Evolutionary conservation across 1,140 invertebrate genomes (phyloP).

Genomic region (Nasonia vitripennis): DNA sequence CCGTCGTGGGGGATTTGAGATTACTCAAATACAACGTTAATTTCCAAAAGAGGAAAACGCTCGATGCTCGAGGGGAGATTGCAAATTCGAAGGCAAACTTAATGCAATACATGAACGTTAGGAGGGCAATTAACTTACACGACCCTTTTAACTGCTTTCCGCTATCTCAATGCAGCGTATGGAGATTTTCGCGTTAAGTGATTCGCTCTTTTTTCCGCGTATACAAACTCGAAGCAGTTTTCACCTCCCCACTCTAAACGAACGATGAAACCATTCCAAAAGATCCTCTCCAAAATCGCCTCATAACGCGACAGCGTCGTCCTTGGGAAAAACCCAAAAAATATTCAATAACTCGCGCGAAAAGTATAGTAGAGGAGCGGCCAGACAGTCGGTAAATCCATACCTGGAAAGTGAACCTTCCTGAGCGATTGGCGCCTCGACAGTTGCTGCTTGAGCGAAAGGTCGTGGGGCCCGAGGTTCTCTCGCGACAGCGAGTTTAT

Average conservation of each 20-base stretch:
- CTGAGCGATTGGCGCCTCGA: conserved; percentile 63
- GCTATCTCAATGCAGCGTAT: too few relatives aligned
- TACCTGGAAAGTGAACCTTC: conserved; percentile 64
- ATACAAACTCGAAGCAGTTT: too few relatives aligned
- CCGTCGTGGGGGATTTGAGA: too few relatives aligned
- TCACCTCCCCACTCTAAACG: too few relatives aligned
- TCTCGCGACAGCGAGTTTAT: conserved; percentile 78
- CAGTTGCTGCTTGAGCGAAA: conserved; percentile 64
- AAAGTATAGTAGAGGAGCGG: not conserved
- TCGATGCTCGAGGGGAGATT: too few relatives aligned
- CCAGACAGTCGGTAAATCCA: not conserved
- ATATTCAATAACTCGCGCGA: not conserved
- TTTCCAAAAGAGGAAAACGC: too few relatives aligned
- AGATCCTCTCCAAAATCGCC: too few relatives aligned
- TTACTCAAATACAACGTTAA: too few relatives aligned
- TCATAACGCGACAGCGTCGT: too few relatives aligned
- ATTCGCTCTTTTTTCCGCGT: not conserved
- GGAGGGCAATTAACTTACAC: not conserved
- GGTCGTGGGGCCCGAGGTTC: conserved; percentile 76
- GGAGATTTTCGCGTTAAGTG: too few relatives aligned
- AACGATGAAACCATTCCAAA: too few relatives aligned
- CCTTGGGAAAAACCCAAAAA: not conserved
- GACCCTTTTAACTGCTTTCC: not conserved
- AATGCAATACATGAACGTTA: not conserved
- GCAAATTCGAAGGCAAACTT: not conserved